phyloP scores from a whole-genome alignment of 1,140 invertebrate genomes.

The Chymomyza costata region DNA sequence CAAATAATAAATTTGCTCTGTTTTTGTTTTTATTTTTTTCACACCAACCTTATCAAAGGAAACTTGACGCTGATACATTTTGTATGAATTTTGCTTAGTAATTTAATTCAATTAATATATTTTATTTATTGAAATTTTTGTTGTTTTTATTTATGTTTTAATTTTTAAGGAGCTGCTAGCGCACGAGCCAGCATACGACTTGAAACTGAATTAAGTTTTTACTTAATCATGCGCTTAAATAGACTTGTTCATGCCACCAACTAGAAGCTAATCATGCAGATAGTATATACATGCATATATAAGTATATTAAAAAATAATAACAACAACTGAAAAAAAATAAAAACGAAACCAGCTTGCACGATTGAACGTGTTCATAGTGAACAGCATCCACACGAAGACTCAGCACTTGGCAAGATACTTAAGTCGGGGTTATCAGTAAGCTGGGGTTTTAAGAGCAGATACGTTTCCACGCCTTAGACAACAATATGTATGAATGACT shows the following conservation, averaged over 20 bases:
- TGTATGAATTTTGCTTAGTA: constrained; percentile 12
- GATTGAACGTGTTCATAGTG: constrained; percentile 38
- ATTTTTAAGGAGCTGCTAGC: constrained; percentile 14
- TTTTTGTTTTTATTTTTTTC: constrained; percentile 17
- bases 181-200: constrained; percentile 39
- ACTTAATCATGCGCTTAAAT: constrained; percentile 45
- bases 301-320: constrained; percentile 32
- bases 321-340: constrained; percentile 22
- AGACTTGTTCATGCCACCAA: constrained; percentile 37
- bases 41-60: constrained; percentile 71
- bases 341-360: constrained; percentile 40
- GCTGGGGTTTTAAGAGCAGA: no score
- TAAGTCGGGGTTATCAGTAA: constrained; percentile 2
- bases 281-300: constrained; percentile 32
- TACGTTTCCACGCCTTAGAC: no score
- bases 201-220: constrained; percentile 50
- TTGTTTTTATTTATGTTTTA: no score
- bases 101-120: not conserved
- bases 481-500: not conserved
- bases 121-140: not conserved
- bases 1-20: no score
- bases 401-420: no score
- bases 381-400: constrained; percentile 50
- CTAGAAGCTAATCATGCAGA: constrained; percentile 30
- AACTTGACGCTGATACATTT: constrained; percentile 66